Evolutionary conservation across 2,888 invertebrate species (phyloP).

Genomic region (Shargacucullia verbasci): DNA sequence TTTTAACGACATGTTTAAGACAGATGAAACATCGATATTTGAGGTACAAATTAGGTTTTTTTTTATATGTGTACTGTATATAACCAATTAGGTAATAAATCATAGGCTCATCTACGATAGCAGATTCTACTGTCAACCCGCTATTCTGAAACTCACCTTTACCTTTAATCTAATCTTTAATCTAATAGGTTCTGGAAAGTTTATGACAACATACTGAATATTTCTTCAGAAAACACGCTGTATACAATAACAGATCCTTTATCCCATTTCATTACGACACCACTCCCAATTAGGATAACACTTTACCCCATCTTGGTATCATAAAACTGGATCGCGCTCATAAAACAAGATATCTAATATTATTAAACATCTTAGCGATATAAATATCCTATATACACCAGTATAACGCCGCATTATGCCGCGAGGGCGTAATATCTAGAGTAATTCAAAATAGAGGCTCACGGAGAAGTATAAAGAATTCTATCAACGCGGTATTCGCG

Average conservation of each 20-base stretch:
- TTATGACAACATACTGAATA: too few species aligned
- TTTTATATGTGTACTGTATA: too few species aligned
- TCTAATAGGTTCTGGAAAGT: too few species aligned
- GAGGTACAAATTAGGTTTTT: too few species aligned
- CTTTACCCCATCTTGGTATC: conserved; percentile 20
- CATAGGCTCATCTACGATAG: too few species aligned
- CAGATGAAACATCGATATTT: too few species aligned
- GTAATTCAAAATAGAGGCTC: conserved; percentile 69
- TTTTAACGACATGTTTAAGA: too few species aligned
- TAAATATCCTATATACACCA: conserved; percentile 39
- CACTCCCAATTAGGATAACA: conserved; percentile 44
- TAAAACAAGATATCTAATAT: conserved; percentile 49
- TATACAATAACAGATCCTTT: conserved; percentile 8
- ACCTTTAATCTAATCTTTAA: too few species aligned
- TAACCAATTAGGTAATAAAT: too few species aligned
- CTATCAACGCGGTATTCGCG: conserved; percentile 79
- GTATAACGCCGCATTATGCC: conserved; percentile 42
- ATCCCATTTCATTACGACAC: conserved; percentile 29
- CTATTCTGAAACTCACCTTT: too few species aligned
- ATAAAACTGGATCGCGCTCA: conserved; percentile 40
- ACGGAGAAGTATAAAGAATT: conserved; percentile 77
- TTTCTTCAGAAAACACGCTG: not conserved
- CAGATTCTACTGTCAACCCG: too few species aligned
- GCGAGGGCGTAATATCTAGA: conserved; percentile 54
- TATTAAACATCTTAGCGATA: conserved; percentile 52